Conservation (phyloP, 2,888 invertebrate species). For the Ecliptopera silaceata region DNA sequence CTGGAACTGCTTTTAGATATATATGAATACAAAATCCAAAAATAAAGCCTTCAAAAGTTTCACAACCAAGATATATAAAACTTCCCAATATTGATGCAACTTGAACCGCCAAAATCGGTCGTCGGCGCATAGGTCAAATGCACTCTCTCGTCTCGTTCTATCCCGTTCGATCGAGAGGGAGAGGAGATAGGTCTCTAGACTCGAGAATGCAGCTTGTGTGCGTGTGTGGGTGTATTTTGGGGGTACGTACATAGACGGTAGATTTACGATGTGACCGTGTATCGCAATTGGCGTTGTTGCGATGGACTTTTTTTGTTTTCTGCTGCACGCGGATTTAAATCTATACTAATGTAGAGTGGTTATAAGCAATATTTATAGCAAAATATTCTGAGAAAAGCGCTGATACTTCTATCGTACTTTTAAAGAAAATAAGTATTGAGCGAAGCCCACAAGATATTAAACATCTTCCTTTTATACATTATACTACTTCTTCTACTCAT, state of each 20-base stretch:
- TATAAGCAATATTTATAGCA: too few relatives aligned
- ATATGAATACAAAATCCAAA: not conserved
- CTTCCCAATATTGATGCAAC: constrained; percentile 21
- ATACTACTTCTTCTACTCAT: too few relatives aligned
- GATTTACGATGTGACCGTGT: constrained; percentile 25
- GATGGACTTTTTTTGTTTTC: constrained; percentile 7
- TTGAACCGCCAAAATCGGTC: constrained; percentile 64
- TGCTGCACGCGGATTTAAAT: not conserved
- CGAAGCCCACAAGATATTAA: too few relatives aligned
- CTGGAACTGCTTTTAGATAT: too few relatives aligned
- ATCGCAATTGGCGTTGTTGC: constrained; percentile 12
- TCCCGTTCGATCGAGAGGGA: constrained; percentile 41
- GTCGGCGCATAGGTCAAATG: constrained; percentile 69
- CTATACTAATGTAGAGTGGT: not conserved
- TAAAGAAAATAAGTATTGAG: too few relatives aligned
- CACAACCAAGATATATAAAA: constrained; percentile 12
- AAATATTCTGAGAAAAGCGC: too few relatives aligned
- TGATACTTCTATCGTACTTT: too few relatives aligned
- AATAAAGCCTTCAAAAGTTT: constrained; percentile 11
- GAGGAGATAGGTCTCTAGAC: constrained; percentile 50
- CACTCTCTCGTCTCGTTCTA: constrained; percentile 51
- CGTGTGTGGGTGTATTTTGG: constrained; percentile 49
- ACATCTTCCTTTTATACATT: too few relatives aligned
- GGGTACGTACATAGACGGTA: constrained; percentile 34
- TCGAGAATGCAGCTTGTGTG: constrained; percentile 62